Evolutionary conservation across 2,797 vertebrate genomes (phyloP).

Genomic region (Pseudochirops cupreus): DNA sequence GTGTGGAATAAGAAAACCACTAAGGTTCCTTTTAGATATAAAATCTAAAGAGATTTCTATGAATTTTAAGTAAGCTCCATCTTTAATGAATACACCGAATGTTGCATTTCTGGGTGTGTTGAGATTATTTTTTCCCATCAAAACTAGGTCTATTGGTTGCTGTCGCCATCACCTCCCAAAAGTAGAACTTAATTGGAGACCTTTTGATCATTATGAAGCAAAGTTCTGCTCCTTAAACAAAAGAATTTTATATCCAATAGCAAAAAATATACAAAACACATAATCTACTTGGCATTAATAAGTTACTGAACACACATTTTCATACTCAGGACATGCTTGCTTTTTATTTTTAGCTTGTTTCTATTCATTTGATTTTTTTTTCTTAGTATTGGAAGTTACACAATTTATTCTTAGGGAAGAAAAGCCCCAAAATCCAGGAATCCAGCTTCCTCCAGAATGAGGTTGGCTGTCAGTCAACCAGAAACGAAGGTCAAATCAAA

Average conservation of each 20-base stretch:
- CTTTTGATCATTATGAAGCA: constrained; percentile 18
- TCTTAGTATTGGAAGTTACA: constrained; percentile 57
- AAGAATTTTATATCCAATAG: not conserved
- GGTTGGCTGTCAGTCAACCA: constrained; percentile 79
- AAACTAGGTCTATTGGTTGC: not conserved
- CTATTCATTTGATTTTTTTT: constrained; percentile 51
- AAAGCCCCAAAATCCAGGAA: constrained; percentile 54
- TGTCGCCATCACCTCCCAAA: not conserved
- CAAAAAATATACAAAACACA: not conserved
- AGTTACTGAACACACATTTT: not conserved
- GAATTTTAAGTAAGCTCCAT: not conserved
- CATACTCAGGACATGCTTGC: not conserved
- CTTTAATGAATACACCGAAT: constrained; percentile 43
- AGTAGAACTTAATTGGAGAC: not conserved
- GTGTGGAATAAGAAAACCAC: constrained; percentile 28
- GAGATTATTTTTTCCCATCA: not conserved
- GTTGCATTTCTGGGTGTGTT: not conserved
- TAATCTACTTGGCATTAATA: not conserved
- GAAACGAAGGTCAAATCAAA: constrained; percentile 84
- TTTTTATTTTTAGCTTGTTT: constrained; percentile 30
- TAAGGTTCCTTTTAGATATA: constrained; percentile 44
- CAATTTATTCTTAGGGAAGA: constrained; percentile 55
- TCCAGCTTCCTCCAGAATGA: constrained; percentile 78
- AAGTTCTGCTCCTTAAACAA: constrained; percentile 15
- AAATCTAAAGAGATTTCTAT: constrained; percentile 35